Conservation (phyloP, 2,797 vertebrate genomes). For the Neopelma chrysocephalum region DNA sequence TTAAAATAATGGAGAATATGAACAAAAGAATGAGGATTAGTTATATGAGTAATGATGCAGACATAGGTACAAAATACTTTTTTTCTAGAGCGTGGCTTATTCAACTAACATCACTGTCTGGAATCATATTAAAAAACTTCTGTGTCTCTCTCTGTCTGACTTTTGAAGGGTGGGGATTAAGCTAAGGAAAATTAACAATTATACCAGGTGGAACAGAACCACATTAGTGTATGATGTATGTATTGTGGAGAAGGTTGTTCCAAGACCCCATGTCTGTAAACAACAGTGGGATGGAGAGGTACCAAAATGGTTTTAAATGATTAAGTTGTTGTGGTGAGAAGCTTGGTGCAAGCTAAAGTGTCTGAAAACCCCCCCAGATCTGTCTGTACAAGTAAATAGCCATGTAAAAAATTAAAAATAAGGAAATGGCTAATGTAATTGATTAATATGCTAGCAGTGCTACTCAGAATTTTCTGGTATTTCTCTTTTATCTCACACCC, state of each 20-base stretch:
- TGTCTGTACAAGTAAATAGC: background rate
- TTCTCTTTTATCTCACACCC: background rate
- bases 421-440: rapidly evolving
- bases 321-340: background rate
- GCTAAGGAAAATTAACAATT: background rate
- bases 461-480: background rate
- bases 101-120: background rate
- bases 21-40: background rate
- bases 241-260: background rate
- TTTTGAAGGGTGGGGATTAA: background rate
- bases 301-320: background rate
- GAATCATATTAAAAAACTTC: background rate
- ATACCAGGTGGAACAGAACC: background rate
- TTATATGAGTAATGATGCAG: conserved; percentile 3
- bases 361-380: background rate
- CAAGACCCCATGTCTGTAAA: background rate
- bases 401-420: background rate
- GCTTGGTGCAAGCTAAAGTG: background rate
- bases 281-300: background rate
- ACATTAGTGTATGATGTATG: rapidly evolving
- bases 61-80: background rate
- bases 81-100: background rate
- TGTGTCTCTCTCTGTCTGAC: background rate
- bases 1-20: background rate
- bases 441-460: background rate